Conservation (phyloP, 2,797 vertebrate species). For the Cygnus olor region DNA sequence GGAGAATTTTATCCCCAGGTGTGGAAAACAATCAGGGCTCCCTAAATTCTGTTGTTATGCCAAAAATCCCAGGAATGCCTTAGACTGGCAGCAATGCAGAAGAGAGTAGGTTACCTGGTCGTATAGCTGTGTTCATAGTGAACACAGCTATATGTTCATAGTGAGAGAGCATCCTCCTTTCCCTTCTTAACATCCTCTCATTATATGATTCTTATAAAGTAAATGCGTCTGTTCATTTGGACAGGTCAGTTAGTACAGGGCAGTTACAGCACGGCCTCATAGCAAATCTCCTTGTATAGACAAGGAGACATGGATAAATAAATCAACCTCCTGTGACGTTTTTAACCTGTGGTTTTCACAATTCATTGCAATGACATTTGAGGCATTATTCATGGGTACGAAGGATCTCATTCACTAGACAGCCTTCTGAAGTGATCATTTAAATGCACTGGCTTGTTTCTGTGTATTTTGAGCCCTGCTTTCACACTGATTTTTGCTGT, state of each 20-base stretch:
- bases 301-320: background rate
- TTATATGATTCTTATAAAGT: background rate
- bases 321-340: background rate
- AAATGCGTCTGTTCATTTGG: background rate
- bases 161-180: background rate
- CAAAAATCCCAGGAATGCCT: background rate
- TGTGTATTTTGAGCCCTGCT: slow-evolving; percentile 1
- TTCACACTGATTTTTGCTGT: background rate
- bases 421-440: background rate
- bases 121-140: rapidly evolving
- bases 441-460: background rate
- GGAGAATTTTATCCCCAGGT: background rate
- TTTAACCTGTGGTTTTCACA: slow-evolving; percentile 9
- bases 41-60: background rate
- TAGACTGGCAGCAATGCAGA: background rate
- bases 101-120: background rate
- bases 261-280: background rate
- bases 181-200: background rate
- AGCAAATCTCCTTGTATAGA: background rate
- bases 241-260: background rate
- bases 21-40: rapidly evolving
- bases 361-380: background rate
- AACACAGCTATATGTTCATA: no score
- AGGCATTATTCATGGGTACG: background rate
- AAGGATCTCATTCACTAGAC: background rate